phyloP scores from a whole-genome alignment of 2,888 invertebrate genomes.

The Pollenia angustigena region DNA sequence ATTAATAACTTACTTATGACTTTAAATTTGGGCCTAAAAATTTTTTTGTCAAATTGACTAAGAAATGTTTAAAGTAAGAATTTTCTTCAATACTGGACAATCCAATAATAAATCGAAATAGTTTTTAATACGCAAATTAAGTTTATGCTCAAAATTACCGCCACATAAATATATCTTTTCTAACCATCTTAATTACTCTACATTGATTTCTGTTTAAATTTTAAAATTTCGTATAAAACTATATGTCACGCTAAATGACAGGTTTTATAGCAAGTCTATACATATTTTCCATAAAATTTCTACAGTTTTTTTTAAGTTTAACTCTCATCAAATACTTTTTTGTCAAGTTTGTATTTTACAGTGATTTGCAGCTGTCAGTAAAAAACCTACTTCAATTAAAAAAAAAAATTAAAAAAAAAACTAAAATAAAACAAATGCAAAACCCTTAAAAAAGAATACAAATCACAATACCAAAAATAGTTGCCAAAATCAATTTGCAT shows the following conservation, averaged over 20 bases:
- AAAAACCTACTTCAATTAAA: conserved; percentile 48
- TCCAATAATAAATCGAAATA: no score
- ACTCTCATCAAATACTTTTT: conserved; percentile 36
- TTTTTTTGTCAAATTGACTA: no score
- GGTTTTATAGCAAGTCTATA: not conserved
- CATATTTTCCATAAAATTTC: not conserved
- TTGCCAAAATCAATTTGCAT: conserved; percentile 66
- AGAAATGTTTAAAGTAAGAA: no score
- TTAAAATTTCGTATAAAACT: no score
- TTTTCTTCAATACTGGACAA: no score
- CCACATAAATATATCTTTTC: no score
- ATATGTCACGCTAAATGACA: not conserved
- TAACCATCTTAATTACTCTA: no score
- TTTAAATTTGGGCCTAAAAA: no score
- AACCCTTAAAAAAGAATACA: not conserved
- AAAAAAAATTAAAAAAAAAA: conserved; percentile 33
- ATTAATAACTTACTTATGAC: no score
- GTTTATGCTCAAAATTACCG: no score
- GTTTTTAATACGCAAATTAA: no score
- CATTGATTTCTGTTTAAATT: no score
- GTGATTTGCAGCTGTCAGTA: conserved; percentile 65
- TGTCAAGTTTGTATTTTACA: conserved; percentile 37
- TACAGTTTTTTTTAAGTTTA: not conserved
- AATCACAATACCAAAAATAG: conserved; percentile 44
- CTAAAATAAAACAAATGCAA: conserved; percentile 9